Conservation (phyloP, 2,888 invertebrate species). For the Epicampocera succincta region DNA sequence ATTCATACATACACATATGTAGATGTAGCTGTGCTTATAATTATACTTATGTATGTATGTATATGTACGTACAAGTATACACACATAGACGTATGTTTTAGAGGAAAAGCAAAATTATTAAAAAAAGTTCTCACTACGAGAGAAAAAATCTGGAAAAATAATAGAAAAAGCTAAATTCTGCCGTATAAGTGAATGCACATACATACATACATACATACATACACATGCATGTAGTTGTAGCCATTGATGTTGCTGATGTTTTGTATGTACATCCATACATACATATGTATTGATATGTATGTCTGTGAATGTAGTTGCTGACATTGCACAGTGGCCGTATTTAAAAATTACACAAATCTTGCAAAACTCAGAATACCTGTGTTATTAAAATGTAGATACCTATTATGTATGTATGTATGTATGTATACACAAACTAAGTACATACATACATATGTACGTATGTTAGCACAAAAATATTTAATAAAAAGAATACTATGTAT, state of each 20-base stretch:
- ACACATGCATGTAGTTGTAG: conserved; percentile 9
- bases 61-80: background rate
- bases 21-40: background rate
- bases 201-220: no score
- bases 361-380: background rate
- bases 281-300: no score
- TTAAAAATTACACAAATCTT: background rate
- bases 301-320: background rate
- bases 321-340: conserved; percentile 13
- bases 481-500: no score
- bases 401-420: no score
- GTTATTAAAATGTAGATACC: no score
- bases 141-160: conserved; percentile 16
- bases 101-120: conserved; percentile 7
- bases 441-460: no score
- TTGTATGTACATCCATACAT: background rate
- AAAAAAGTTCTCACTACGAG: background rate
- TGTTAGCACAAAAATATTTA: no score
- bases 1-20: background rate
- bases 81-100: background rate
- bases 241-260: conserved; percentile 15
- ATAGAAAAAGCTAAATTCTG: conserved; percentile 20
- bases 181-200: no score
- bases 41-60: background rate
- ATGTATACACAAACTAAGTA: no score